Evolutionary conservation across 1,140 invertebrate genomes (phyloP), one percentile per base, ranked within the genome.

Genomic region (Drosophila busckii): DNA sequence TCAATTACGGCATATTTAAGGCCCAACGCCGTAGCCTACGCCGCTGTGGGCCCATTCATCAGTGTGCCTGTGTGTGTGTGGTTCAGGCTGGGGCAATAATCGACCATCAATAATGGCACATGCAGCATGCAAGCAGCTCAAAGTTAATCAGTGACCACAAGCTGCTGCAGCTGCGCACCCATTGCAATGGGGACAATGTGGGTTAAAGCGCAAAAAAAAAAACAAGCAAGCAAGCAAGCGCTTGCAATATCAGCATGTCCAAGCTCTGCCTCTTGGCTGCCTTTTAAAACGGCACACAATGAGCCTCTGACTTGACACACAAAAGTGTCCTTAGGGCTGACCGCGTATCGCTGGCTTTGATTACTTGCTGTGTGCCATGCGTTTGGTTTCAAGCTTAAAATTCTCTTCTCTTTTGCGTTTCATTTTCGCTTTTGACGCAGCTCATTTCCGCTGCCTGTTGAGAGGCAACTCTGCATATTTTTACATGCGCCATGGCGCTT

Each of bases 1-100:
- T 69, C 75, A 80, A 82, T 80, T 80, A 80, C 71, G 69, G 59
- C 75, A 66, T 75, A 75, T 80, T 80, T 80, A 73, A 80, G 50
- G 65, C 35, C 54, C 54, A 48, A 48, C 56, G 53, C 12, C 8
- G 41, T 17, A 22, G 25, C 10, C 9, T 22, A 9, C 44, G 20
- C 17, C 58, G 32, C 63, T 44, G 13, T 63, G 58, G 59, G 40
- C 32, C 53, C 70, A 75, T 69, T 75, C 70, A 56, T 68, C 60
- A 75, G 35, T 12, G 45, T 32, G 53, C 28, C 13, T 2, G 44
- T 19, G 23, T 8, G 29, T 19, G 41, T 15, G 55, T 9, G 19
- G 41, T 9, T 17, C 8, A 35, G 15, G 16, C 10, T 17, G 12
- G 19, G 35, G 35, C 15, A 28, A 50, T 34, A 40, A 38, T 10